phyloP scores from a whole-genome alignment of 1,140 invertebrate species.

The Euglossa dilemma region DNA sequence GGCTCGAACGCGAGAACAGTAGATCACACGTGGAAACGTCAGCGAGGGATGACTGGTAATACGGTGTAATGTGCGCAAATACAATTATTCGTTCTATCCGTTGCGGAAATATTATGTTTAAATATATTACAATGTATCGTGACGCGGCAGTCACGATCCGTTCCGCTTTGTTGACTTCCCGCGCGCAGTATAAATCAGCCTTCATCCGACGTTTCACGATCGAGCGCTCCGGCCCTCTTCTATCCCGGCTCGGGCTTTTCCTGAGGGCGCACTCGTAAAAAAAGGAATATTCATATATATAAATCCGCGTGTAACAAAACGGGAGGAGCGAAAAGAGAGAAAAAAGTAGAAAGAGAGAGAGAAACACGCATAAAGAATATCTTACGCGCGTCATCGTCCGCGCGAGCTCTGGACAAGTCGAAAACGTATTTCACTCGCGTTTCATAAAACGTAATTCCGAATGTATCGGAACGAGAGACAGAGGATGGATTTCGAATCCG shows the following conservation, averaged over 20 bases:
- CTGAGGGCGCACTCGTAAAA: not conserved
- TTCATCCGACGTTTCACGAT: slow-evolving; percentile 44
- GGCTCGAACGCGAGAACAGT: not conserved
- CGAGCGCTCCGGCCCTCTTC: slow-evolving; percentile 13
- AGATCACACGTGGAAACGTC: slow-evolving; percentile 20
- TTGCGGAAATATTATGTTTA: slow-evolving; percentile 46
- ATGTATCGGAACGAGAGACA: not conserved
- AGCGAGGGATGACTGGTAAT: slow-evolving; percentile 1
- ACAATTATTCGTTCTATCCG: slow-evolving; percentile 38
- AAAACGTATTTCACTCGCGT: slow-evolving; percentile 29
- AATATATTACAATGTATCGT: slow-evolving; percentile 41
- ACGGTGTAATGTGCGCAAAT: slow-evolving; percentile 39
- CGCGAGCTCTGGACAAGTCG: not conserved
- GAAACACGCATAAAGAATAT: not conserved
- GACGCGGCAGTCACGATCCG: slow-evolving; percentile 31
- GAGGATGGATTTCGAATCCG: slow-evolving; percentile 29
- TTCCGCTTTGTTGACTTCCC: slow-evolving; percentile 46
- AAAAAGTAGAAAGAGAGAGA: not conserved
- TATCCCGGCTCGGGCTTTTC: not conserved
- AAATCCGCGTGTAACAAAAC: not conserved
- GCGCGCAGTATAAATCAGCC: slow-evolving; percentile 38
- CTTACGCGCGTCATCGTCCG: slow-evolving; percentile 21
- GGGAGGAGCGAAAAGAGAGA: not conserved
- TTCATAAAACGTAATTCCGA: slow-evolving; percentile 22
- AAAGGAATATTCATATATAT: not conserved